phyloP scores from a whole-genome alignment of 2,888 invertebrate genomes.

The Amphiduros pacificus region DNA sequence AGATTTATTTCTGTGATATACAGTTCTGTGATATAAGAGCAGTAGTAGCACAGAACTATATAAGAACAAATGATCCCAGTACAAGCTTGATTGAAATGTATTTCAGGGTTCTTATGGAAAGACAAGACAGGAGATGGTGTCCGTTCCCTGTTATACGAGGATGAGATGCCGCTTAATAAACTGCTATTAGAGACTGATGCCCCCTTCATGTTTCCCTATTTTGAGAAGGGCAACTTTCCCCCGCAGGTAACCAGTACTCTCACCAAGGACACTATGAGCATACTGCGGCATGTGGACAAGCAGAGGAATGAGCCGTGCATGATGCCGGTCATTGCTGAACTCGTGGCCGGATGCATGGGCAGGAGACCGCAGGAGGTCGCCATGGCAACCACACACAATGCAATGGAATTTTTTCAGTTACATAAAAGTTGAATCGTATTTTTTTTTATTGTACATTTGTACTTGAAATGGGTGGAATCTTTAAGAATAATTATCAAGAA shows the following conservation, averaged over 20 bases:
- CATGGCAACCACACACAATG: not conserved
- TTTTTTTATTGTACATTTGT: too few species aligned
- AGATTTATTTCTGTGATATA: too few species aligned
- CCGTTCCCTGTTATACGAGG: not conserved
- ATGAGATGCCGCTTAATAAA: conserved; percentile 9
- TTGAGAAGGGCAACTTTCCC: not conserved
- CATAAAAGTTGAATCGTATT: too few species aligned
- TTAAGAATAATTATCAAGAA: too few species aligned
- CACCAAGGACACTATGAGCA: not conserved
- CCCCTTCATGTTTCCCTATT: conserved; percentile 7
- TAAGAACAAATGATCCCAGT: too few species aligned
- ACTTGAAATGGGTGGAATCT: too few species aligned
- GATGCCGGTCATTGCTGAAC: conserved; percentile 2
- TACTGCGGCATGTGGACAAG: not conserved
- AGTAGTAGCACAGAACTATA: too few species aligned
- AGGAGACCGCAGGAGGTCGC: not conserved
- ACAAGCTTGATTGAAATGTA: not conserved
- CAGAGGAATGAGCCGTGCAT: conserved; percentile 4
- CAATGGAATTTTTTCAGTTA: not conserved
- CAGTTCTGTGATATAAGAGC: too few species aligned
- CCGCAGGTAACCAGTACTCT: not conserved
- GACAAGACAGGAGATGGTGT: not conserved
- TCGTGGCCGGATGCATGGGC: conserved; percentile 4
- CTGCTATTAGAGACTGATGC: conserved; percentile 6
- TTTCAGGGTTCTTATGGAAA: conserved; percentile 2